Evolutionary conservation across 2,113 vertebrate species (phyloP).

Genomic region (Dasyornis broadbenti): DNA sequence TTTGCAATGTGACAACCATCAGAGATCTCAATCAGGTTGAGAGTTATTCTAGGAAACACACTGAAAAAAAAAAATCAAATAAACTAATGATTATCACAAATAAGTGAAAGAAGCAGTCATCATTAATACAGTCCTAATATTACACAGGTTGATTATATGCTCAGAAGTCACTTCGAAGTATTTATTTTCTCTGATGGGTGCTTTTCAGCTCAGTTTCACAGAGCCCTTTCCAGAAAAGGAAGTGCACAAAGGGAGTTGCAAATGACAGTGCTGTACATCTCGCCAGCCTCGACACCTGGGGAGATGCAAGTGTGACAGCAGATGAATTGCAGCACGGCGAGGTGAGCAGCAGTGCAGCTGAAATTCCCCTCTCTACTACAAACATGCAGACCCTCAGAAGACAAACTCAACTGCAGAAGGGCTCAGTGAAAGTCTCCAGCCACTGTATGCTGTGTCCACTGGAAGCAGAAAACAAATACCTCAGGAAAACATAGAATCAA

Average conservation of each 20-base stretch:
- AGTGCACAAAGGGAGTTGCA: background rate
- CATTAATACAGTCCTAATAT: background rate
- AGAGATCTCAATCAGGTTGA: background rate
- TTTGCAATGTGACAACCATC: background rate
- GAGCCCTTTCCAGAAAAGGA: background rate
- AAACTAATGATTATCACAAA: background rate
- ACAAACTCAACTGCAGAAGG: background rate
- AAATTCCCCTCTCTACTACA: background rate
- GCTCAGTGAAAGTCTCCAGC: background rate
- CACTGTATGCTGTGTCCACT: background rate
- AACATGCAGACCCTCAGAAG: background rate
- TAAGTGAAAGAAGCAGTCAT: background rate
- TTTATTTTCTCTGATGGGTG: background rate
- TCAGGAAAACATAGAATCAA: background rate
- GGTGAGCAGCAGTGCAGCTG: background rate
- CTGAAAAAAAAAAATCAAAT: background rate
- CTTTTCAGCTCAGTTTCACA: background rate
- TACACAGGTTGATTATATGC: background rate
- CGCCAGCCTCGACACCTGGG: accelerated
- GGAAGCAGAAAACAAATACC: background rate
- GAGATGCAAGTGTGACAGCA: accelerated
- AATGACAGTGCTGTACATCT: background rate
- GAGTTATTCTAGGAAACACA: background rate
- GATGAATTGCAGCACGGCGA: accelerated
- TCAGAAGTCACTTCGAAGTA: background rate